Evolutionary conservation across 2,888 invertebrate species (phyloP).

Genomic region (Plebejus melissa): DNA sequence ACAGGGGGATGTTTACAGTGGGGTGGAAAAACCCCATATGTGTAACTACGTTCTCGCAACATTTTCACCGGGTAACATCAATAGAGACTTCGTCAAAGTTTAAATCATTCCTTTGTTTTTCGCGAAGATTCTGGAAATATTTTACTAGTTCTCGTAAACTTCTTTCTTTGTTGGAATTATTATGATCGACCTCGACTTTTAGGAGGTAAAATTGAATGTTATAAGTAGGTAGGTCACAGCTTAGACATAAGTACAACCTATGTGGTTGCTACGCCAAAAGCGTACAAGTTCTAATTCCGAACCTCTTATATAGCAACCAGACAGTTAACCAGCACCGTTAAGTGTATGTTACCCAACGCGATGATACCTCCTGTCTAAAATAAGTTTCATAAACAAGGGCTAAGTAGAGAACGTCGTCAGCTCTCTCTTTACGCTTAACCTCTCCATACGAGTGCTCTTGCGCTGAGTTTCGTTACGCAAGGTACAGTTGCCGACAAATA

Average conservation of each 20-base stretch:
- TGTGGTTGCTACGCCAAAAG: not conserved
- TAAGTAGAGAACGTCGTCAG: constrained; percentile 24
- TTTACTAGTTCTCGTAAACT: not conserved
- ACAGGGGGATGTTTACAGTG: constrained; percentile 39
- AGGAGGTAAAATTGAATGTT: not conserved
- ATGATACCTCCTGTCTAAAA: not conserved
- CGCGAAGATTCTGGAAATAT: not conserved
- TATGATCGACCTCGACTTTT: not conserved
- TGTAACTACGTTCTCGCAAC: constrained; percentile 30
- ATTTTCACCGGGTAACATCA: constrained; percentile 22
- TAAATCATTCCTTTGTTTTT: constrained; percentile 16
- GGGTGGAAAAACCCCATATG: constrained; percentile 57
- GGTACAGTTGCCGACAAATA: constrained; percentile 29
- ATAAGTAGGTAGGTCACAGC: not conserved
- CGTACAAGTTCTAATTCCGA: not conserved
- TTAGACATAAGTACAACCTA: not conserved
- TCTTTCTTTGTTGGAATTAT: not conserved
- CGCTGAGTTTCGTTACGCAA: constrained; percentile 56
- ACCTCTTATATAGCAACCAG: not conserved
- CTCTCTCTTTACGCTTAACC: constrained; percentile 47
- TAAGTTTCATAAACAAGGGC: constrained; percentile 18
- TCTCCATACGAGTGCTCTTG: constrained; percentile 60
- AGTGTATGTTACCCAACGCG: not conserved
- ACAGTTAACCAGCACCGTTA: not conserved
- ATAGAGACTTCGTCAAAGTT: constrained; percentile 4